These are phyloP conservation scores for Pelecanus crispus DNA, from an alignment of 2,113 vertebrate genomes.

Conservation along the genomic window DNA sequence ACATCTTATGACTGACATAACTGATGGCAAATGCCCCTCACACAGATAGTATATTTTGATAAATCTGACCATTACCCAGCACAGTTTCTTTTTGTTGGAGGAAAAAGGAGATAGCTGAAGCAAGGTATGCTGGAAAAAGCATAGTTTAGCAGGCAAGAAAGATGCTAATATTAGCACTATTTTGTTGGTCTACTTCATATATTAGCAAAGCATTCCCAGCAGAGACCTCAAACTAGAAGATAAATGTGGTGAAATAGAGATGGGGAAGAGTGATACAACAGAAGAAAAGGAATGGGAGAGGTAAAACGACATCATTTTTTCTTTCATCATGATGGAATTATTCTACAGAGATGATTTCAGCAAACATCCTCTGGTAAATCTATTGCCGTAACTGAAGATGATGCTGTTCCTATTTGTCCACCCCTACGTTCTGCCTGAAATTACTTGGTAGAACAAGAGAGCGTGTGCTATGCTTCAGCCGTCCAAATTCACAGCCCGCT, in stretches of 20 bases:
- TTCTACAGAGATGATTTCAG: background rate
- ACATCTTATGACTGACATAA: background rate
- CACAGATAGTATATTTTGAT: background rate
- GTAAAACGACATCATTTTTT: background rate
- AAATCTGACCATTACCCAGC: background rate
- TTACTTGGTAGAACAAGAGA: background rate
- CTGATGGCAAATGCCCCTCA: background rate
- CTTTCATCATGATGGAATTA: background rate
- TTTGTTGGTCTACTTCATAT: background rate
- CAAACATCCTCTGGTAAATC: background rate
- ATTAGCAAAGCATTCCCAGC: background rate
- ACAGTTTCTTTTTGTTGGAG: background rate
- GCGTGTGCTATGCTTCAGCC: background rate
- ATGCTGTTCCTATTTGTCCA: background rate
- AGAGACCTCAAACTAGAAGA: background rate
- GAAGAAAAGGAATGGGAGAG: background rate
- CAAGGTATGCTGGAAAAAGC: background rate
- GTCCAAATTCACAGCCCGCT: background rate
- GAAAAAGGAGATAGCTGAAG: background rate
- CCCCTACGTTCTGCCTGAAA: background rate
- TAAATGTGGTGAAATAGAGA: background rate
- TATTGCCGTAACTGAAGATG: background rate
- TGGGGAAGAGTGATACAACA: background rate
- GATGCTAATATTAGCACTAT: background rate
- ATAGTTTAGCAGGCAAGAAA: background rate